phyloP scores from a whole-genome alignment of 2,797 vertebrate genomes.

The Gambusia yucatana region DNA sequence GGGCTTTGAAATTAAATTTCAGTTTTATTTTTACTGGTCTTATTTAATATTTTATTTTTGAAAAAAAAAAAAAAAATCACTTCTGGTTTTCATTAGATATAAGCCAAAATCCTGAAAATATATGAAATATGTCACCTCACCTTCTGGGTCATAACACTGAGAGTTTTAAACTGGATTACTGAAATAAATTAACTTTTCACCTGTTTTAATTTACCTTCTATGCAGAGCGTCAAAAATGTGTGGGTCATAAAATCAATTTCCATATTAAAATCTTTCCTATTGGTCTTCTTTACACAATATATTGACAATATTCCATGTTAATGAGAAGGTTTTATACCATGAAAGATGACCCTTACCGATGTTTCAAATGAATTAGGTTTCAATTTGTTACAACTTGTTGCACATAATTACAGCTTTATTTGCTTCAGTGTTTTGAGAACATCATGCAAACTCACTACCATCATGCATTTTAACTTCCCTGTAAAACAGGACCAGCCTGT shows the following conservation, averaged over 20 bases:
- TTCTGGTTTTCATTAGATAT: too few species aligned
- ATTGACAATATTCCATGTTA: background rate
- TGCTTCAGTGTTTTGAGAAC: conserved; percentile 1
- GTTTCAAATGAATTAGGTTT: conserved; percentile 34
- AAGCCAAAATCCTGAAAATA: too few species aligned
- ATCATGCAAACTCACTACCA: background rate
- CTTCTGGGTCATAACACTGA: background rate
- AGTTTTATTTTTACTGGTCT: too few species aligned
- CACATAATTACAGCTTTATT: conserved; percentile 19
- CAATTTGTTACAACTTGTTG: background rate
- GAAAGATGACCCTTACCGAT: conserved; percentile 26
- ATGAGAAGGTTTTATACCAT: conserved; percentile 21
- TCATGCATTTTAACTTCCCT: conserved; percentile 10
- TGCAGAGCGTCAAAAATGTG: background rate
- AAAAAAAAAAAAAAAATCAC: too few species aligned
- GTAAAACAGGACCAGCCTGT: conserved; percentile 1
- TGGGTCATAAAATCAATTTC: background rate
- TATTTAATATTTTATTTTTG: too few species aligned
- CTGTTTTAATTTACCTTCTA: background rate
- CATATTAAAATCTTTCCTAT: background rate
- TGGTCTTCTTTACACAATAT: background rate
- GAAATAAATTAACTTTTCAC: background rate
- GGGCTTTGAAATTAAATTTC: too few species aligned
- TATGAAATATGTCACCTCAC: background rate
- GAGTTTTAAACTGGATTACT: background rate